Evolutionary conservation across 2,113 vertebrate genomes (phyloP), one percentile per base, ranked within the genome.

Genomic region (Eptesicus fuscus): DNA sequence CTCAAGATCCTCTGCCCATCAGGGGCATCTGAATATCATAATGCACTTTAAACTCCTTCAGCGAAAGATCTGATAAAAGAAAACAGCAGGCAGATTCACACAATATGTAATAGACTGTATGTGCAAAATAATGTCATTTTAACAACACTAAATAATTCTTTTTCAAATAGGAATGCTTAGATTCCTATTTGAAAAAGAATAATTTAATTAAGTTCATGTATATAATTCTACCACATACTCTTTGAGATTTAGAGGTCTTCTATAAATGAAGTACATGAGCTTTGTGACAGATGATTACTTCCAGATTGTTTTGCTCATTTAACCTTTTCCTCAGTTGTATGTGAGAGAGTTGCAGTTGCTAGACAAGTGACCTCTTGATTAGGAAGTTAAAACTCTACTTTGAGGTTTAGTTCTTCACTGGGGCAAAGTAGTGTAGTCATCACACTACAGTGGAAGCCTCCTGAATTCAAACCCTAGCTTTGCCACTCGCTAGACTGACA

Each of bases 101-200:
- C 30, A 89, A 71, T 69, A 80, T 32, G 51, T n/a, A 93, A 59
- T 7, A 67, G 59, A 59, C 42, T 87, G 14, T 35, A 28, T 83
- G 65, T 65, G 56, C 4, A 78, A 93, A 95, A 90, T 70, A 37
- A 10, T 90, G 61, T 47, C 59, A 79, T 83, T 83, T 92, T 95
- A 78, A 88, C n/a, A 30, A 87, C 4, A 63, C 7, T 77, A 82
- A 56, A 28, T 88, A 79, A 67, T 7, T 56, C 18, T 91, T 86
- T 83, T 76, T 63, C 63, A 93, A 84, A 70, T 35, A 88, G 42
- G 17, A 80, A 85, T 89, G 78, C 7, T 37, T 47, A 22, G 11
- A 70, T 79, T 79, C 25, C 17, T 37, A 1, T 61, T 28, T 61
- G 59, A 61, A 61, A 25, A 61, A 67, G 63, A 61, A 23, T 25